Evolutionary conservation across 2,888 invertebrate species (phyloP).

Genomic region (Eupithecia exiguata): DNA sequence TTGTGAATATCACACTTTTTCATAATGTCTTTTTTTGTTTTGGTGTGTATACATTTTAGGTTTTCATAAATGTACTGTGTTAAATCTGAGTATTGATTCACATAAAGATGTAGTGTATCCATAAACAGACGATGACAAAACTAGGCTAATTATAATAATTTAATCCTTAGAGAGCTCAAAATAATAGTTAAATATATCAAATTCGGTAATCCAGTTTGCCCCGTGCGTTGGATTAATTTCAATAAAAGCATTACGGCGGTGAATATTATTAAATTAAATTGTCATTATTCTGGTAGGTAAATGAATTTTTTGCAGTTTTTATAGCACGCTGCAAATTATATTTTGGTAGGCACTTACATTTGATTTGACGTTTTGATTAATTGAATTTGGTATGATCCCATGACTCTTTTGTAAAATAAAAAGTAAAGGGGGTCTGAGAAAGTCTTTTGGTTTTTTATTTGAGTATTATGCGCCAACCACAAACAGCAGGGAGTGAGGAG

Average conservation of each 20-base stretch:
- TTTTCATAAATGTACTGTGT: too few species aligned
- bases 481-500: too few species aligned
- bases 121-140: not conserved
- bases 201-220: slow-evolving; percentile 2
- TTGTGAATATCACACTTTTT: too few species aligned
- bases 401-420: not conserved
- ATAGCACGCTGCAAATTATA: not conserved
- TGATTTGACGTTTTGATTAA: not conserved
- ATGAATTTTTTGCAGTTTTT: not conserved
- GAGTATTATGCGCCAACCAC: too few species aligned
- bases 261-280: not conserved
- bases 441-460: too few species aligned
- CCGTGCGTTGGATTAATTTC: not conserved
- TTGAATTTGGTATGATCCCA: not conserved
- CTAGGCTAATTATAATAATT: not conserved
- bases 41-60: too few species aligned
- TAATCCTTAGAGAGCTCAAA: not conserved
- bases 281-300: not conserved
- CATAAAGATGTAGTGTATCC: not conserved
- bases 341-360: not conserved
- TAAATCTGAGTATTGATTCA: not conserved
- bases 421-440: too few species aligned
- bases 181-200: not conserved
- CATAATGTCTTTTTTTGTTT: too few species aligned
- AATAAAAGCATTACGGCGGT: not conserved